Evolutionary conservation across 2,797 vertebrate species (phyloP), one percentile per base, ranked within the genome.

Genomic region (Artibeus lituratus): DNA sequence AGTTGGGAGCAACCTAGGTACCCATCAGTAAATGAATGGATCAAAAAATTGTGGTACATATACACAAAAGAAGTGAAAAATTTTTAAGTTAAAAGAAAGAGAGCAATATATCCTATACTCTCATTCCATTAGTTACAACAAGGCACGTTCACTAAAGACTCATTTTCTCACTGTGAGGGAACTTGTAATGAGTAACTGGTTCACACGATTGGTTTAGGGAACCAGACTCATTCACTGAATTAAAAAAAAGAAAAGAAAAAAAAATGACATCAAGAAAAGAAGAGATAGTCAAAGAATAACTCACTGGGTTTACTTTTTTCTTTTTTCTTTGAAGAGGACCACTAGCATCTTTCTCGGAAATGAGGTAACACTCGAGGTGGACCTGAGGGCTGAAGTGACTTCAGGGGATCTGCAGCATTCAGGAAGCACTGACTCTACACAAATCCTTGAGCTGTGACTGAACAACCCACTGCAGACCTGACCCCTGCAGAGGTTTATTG

Each of bases 271-370:
- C 62, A 84, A 82, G 42, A 12, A 92, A 97, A 77, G n/a, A 73
- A 87, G 18, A 77, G 21, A 76, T 80, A 1, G 10, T 78, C 74
- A 80, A 85, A 70, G 44, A 89, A 65, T 83, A 96, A 77, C 29
- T 87, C 67, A 57, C 72, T 88, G 29, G 24, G 73, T 7, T 94
- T 24, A 57, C 8, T 73, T 59, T 67, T 72, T 59, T 62, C 37
- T 76, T 26, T n/a, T 92, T 95, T 96, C 24, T 70, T 96, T 86
- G 35, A 91, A 16, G 87, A 65, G 95, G 32, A 89, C 67, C 44
- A 47, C 44, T 65, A 91, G 49, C 21, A 57, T 82, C 55, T 89
- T 84, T 92, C 83, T 59, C 88, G 10, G 57, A 94, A 94, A 90
- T 37, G 21, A 87, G n/a, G 2, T 49, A 80, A 73, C 10, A 78